Percentiles rank a stretch among this genome's conserved stretches.
Evolutionary conservation across 2,888 invertebrate species (phyloP).

Genomic region (Eupithecia tripunctaria): DNA sequence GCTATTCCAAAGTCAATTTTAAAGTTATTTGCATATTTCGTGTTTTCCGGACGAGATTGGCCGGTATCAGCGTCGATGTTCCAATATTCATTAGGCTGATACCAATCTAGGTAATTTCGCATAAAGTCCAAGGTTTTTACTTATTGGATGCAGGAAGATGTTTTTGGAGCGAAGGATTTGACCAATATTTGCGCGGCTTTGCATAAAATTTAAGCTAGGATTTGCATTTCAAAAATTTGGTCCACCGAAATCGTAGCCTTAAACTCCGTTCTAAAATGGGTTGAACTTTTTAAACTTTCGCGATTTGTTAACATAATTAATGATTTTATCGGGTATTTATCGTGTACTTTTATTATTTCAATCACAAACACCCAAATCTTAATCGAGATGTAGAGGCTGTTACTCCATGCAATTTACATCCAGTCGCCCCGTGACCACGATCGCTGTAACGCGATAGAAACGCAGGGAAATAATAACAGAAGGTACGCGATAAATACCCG

Average conservation of each 20-base stretch:
- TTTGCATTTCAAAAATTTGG: not conserved
- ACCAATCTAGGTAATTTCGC: constrained; percentile 44
- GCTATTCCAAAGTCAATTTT: constrained; percentile 67
- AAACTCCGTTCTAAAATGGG: not conserved
- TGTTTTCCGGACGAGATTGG: constrained; percentile 58
- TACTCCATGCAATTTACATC: too few relatives aligned
- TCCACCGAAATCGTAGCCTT: not conserved
- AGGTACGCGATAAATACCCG: too few relatives aligned
- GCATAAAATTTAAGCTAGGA: not conserved
- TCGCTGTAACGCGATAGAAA: too few relatives aligned
- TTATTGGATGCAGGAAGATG: constrained; percentile 15
- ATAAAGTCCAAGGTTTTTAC: constrained; percentile 27
- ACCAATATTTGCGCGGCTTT: not conserved
- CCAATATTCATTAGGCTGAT: constrained; percentile 55
- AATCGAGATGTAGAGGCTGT: too few relatives aligned
- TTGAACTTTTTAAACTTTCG: too few relatives aligned
- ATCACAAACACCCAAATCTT: too few relatives aligned
- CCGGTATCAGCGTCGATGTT: constrained; percentile 50
- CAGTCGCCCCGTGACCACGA: too few relatives aligned
- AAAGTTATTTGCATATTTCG: constrained; percentile 73
- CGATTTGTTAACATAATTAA: too few relatives aligned
- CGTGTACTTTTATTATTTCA: too few relatives aligned
- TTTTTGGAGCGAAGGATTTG: not conserved
- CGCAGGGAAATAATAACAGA: too few relatives aligned
- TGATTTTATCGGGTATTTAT: too few relatives aligned